Percentiles rank a stretch among this genome's conserved stretches.
Evolutionary conservation across 2,797 vertebrate genomes (phyloP).

Genomic region (Chelonia mydas): DNA sequence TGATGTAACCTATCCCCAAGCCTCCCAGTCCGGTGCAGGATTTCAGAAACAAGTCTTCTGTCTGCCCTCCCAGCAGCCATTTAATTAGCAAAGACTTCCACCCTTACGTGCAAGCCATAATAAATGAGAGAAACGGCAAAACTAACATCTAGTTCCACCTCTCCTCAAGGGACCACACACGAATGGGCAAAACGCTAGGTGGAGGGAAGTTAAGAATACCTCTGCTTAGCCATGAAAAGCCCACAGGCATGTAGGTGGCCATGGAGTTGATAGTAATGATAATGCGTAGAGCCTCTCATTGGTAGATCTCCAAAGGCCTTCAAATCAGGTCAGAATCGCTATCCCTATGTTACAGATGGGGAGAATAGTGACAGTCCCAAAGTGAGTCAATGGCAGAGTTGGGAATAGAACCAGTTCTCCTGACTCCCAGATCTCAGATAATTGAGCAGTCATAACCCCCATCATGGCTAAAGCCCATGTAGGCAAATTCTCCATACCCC

Average conservation of each 20-base stretch:
- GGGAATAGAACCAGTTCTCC: neutral
- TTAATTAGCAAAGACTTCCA: neutral
- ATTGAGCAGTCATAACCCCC: fast-evolving
- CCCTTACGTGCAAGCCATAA: neutral
- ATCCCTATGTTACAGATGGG: neutral
- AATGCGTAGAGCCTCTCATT: neutral
- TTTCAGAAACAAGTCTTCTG: neutral
- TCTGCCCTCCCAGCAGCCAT: neutral
- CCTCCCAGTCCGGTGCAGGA: neutral
- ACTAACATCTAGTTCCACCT: neutral
- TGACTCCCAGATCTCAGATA: neutral
- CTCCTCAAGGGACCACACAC: neutral
- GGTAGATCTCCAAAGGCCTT: neutral
- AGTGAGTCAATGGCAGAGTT: neutral
- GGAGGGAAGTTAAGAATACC: neutral
- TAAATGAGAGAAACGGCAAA: neutral
- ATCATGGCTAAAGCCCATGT: fast-evolving
- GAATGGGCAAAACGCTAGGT: neutral
- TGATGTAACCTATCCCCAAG: neutral
- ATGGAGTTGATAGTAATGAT: neutral
- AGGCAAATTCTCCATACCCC: neutral
- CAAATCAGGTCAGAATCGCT: neutral
- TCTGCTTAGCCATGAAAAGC: neutral
- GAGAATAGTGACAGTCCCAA: neutral
- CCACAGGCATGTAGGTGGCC: neutral